Evolutionary conservation across 1,140 invertebrate genomes (phyloP), one percentile per base, ranked within the genome.

Genomic region (Cecropterus lyciades): DNA sequence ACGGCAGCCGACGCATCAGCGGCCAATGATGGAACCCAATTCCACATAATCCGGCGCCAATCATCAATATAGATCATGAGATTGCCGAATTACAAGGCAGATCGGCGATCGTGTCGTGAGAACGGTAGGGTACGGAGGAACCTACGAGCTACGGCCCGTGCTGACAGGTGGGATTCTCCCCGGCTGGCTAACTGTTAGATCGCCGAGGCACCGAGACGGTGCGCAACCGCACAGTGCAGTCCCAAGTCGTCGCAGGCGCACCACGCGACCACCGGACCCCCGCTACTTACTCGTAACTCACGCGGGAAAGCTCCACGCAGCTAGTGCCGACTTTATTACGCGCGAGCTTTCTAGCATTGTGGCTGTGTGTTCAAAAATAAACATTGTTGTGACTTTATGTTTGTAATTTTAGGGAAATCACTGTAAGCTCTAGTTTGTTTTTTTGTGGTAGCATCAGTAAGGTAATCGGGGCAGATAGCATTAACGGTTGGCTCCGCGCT

Each of bases 401-500:
- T 72, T 62, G 52, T 57, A 48, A 45, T 59, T 55, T 67, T 64
- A 55, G 51, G 45, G 6, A 69, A 65, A 52, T 45, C 55, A 15
- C 20, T 51, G 33, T 57, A 51, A 67, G 71, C 72, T 70, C n/a
- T 67, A 70, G 72, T 77, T 85, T 84, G 73, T 83, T 78, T 82
- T 30, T 77, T 77, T 71, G 80, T 78, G 73, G 72, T 78, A 85
- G 75, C 70, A 75, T 81, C 79, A 80, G 86, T 79, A 85, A 79
- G 73, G 82, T 89, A 87, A 91, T 90, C 89, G 89, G 89, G 89
- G 89, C 89, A 89, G 87, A 91, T 86, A 91, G 77, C 67, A 76
- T 87, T 90, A 91, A 91, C 89, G 87, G 87, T 91, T 84, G 85
- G 80, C 72, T 87, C 85, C 79, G 84, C 89, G 85, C 79, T 89